Conservation (phyloP, 37 sponge, comb jelly and placozoan species). For the Axinella damicornis region DNA sequence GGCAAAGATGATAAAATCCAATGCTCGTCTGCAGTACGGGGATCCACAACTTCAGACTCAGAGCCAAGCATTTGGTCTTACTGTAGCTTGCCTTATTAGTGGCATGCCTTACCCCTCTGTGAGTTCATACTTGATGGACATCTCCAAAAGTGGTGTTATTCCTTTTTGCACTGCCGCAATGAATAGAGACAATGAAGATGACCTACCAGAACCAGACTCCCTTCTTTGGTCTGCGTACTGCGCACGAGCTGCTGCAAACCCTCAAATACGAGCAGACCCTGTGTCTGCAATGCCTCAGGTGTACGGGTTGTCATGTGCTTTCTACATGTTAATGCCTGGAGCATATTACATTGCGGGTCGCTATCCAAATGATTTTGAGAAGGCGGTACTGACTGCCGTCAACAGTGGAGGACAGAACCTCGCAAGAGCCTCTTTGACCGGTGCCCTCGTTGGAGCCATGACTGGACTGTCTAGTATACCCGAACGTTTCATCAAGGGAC, state of each 20-base stretch:
- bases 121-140: background rate
- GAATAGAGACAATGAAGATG: background rate
- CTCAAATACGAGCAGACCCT: background rate
- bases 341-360: slow-evolving; percentile 4
- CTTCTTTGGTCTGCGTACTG: background rate
- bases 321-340: slow-evolving; percentile 1
- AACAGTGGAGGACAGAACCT: slow-evolving; percentile 16
- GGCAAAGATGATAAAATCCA: too few relatives aligned
- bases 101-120: background rate
- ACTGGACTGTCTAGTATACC: slow-evolving; percentile 1
- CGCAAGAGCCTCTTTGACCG: slow-evolving; percentile 8
- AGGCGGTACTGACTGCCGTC: slow-evolving; percentile 1
- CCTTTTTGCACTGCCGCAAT: background rate
- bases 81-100: background rate
- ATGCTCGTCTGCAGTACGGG: too few relatives aligned
- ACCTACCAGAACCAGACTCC: background rate
- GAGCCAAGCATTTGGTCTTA: slow-evolving; percentile 8
- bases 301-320: slow-evolving; percentile 3
- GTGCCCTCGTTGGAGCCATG: slow-evolving; percentile 5
- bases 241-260: slow-evolving; percentile 2
- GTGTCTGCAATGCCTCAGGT: background rate
- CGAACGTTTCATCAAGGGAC: slow-evolving; percentile 18
- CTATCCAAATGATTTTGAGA: slow-evolving; percentile 1
- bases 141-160: background rate
- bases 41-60: too few relatives aligned